These are phyloP conservation scores for Takifugu bimaculatus DNA, from an alignment of 2,113 vertebrate genomes.

Conservation along the genomic window DNA sequence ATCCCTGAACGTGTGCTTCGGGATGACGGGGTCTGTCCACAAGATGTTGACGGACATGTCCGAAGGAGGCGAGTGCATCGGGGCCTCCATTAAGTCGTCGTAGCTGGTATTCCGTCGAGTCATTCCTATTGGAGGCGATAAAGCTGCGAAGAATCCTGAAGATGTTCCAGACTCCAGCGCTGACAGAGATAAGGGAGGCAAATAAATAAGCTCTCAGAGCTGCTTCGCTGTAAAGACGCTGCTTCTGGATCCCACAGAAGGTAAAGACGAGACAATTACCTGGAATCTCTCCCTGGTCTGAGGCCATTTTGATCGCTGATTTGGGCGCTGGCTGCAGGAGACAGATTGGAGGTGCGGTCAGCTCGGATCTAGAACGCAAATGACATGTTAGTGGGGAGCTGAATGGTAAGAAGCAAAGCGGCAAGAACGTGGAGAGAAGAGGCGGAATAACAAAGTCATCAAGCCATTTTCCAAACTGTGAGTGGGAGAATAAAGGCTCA, in stretches of 20 bases:
- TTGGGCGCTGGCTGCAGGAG: slow-evolving; percentile 2
- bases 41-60: slow-evolving; percentile 77
- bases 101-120: slow-evolving; percentile 82
- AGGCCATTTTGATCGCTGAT: slow-evolving; percentile 52
- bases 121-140: slow-evolving; percentile 81
- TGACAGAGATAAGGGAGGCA: slow-evolving; percentile 16
- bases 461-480: background rate
- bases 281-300: slow-evolving; percentile 58
- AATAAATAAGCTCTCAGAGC: background rate
- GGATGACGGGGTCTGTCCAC: slow-evolving; percentile 87
- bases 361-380: slow-evolving; percentile 7
- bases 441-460: no score
- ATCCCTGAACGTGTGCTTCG: slow-evolving; percentile 83
- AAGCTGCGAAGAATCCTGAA: slow-evolving; percentile 69
- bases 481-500: slow-evolving; percentile 8
- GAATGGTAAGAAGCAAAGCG: no score
- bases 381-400: background rate
- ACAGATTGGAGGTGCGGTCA: background rate
- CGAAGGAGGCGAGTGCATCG: slow-evolving; percentile 84
- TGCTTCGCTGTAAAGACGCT: background rate
- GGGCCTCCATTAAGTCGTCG: slow-evolving; percentile 82
- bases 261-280: slow-evolving; percentile 43
- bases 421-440: no score
- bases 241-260: background rate
- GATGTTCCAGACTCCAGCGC: slow-evolving; percentile 58